These are phyloP conservation scores for Clunio marinus DNA, from an alignment of 2,888 invertebrate genomes.

Conservation along the genomic window DNA sequence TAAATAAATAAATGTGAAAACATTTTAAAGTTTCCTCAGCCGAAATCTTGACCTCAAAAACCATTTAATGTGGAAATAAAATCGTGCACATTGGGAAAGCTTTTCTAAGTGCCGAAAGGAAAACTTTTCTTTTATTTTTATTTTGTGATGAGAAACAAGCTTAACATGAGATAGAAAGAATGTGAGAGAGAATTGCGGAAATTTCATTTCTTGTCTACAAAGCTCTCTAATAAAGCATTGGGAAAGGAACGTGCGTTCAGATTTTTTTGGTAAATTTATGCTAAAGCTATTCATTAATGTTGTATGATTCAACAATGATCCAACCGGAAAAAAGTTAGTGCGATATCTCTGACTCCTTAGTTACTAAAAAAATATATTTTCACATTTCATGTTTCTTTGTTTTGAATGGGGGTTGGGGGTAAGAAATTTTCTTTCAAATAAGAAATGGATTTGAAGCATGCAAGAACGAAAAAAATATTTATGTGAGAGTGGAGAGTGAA, in stretches of 20 bases:
- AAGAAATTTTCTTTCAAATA: too few species aligned
- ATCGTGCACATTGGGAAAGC: not conserved
- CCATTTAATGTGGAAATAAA: too few species aligned
- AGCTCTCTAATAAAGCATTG: not conserved
- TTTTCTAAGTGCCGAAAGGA: not conserved
- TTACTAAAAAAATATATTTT: constrained; percentile 13
- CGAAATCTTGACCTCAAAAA: too few species aligned
- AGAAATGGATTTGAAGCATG: not conserved
- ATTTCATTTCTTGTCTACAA: constrained; percentile 1
- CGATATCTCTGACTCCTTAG: constrained; percentile 38
- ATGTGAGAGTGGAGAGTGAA: not conserved
- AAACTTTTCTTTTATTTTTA: too few species aligned
- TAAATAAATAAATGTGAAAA: too few species aligned
- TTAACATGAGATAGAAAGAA: too few species aligned
- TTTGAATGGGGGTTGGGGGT: not conserved
- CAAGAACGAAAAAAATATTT: not conserved
- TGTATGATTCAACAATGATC: constrained; percentile 24
- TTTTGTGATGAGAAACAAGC: too few species aligned
- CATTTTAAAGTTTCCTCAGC: too few species aligned
- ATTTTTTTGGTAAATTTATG: not conserved
- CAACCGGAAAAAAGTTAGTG: constrained; percentile 38
- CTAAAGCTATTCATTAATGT: not conserved
- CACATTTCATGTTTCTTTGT: constrained; percentile 12
- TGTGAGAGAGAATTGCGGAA: too few species aligned
- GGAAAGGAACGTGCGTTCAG: not conserved